Base-by-base conservation (phyloP, 2,797 vertebrate genomes). In the Halcyon badia region DNA sequence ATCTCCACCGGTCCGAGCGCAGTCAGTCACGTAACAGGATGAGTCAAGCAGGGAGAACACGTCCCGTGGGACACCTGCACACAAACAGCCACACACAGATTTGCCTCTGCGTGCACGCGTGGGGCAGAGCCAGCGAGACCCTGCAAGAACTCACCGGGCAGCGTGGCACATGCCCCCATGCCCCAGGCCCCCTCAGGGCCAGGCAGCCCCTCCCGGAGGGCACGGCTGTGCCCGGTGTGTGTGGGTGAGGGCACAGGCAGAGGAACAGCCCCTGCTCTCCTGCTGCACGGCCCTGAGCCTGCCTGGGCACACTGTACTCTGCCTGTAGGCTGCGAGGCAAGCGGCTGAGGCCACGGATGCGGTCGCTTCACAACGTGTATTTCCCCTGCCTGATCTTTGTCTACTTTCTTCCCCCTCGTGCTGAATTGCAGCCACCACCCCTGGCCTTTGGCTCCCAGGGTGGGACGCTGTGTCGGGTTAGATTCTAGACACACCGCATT, bases 151-250 rank as follows among this genome's bases (percentile, higher is more conserved):
- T 61, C n/a, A 21, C 0, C 83, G 48, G 57, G 11, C 87, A 79
- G 58, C 41, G 3, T 3, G 15, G 31, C 60, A 15, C 58, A 1
- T 0, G 10, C 37, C 21, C 14, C 52, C 3, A 44, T 21, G 41
- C 28, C 70, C 24, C 8, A 2, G 3, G n/a, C 25, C 42, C 16
- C 54, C 30, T 10, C 0, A 5, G 52, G 72, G 37, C 9, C 3
- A 0, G 0, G 9, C 30, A 20, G 0, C 17, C 62, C 68, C 35
- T 39, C 13, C 0, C 0, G 24, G 42, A 46, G 48, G 24, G 14
- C 3, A 0, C 0, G 12, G 60, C 8, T 24, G 6, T 5, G 6
- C 16, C 28, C 51, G 15, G 11, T 28, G 15, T 10, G 49, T 26
- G 26, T 28, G 8, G 1, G 66, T 22, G 54, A 56, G 31, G 25